A percentile compares a stretch with the other conserved stretches of the same genome.
These are phyloP conservation scores for Tenebrio molitor DNA, from an alignment of 1,140 invertebrate species.

Conservation along the genomic window DNA sequence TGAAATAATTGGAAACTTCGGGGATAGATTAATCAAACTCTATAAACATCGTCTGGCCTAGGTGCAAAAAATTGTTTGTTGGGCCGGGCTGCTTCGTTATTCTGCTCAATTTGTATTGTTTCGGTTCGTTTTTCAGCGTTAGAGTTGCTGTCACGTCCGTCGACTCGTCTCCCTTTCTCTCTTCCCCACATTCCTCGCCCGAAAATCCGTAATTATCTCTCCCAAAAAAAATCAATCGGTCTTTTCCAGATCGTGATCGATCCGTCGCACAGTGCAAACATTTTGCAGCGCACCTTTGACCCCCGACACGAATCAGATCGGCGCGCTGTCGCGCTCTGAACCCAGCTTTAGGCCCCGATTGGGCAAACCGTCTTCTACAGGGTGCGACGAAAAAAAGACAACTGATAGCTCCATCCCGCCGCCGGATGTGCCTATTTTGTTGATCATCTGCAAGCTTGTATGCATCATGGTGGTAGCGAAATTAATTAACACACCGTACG, in stretches of 20 bases:
- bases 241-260: too few species aligned
- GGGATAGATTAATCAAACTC: background rate
- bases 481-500: background rate
- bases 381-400: too few species aligned
- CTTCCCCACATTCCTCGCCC: too few species aligned
- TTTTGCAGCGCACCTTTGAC: background rate
- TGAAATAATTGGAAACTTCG: background rate
- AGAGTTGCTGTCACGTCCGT: background rate
- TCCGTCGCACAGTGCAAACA: background rate
- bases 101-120: background rate
- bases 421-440: too few species aligned
- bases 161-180: too few species aligned
- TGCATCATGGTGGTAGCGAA: background rate
- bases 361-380: too few species aligned
- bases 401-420: too few species aligned
- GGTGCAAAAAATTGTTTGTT: background rate
- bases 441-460: too few species aligned
- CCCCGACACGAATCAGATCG: background rate
- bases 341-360: background rate
- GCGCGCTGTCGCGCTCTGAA: background rate
- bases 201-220: too few species aligned
- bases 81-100: background rate
- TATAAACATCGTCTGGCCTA: background rate
- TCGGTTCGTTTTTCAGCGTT: background rate
- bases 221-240: too few species aligned